Percentiles rank a stretch among this genome's conserved stretches.
These are phyloP conservation scores for Dysdera silvatica DNA, from an alignment of 1,140 invertebrate genomes.

Conservation along the genomic window DNA sequence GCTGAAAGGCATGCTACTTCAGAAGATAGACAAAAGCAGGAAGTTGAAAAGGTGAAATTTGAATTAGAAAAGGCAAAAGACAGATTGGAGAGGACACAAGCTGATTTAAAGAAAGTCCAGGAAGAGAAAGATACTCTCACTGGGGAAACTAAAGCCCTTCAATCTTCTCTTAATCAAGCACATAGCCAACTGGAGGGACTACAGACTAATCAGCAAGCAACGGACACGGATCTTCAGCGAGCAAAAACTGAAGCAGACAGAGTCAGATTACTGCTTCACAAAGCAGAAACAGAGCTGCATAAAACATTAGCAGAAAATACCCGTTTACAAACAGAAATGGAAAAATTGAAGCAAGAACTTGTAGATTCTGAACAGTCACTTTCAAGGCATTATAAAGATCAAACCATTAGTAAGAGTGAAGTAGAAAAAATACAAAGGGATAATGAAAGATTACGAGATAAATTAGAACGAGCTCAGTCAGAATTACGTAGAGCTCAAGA, in stretches of 20 bases:
- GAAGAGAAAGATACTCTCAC: slow-evolving; percentile 50
- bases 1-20: slow-evolving; percentile 60
- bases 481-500: slow-evolving; percentile 46
- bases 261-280: slow-evolving; percentile 32
- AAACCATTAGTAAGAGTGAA: slow-evolving; percentile 28
- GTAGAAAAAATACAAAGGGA: slow-evolving; percentile 70
- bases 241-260: slow-evolving; percentile 26
- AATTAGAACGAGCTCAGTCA: slow-evolving; percentile 58
- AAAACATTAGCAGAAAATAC: slow-evolving; percentile 35
- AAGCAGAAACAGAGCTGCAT: slow-evolving; percentile 37
- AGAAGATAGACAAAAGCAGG: slow-evolving; percentile 70
- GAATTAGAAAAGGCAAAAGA: slow-evolving; percentile 79
- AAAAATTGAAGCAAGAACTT: slow-evolving; percentile 71
- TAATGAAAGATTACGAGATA: slow-evolving; percentile 65
- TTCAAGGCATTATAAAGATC: slow-evolving; percentile 28
- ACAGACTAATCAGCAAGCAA: slow-evolving; percentile 14
- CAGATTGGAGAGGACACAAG: slow-evolving; percentile 68
- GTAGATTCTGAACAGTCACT: slow-evolving; percentile 43
- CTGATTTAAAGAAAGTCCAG: slow-evolving; percentile 61
- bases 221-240: slow-evolving; percentile 17
- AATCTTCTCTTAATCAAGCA: slow-evolving; percentile 13
- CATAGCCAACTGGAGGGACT: slow-evolving; percentile 14
- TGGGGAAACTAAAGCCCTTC: slow-evolving; percentile 34
- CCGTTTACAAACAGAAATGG: slow-evolving; percentile 56
- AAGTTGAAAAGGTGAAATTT: slow-evolving; percentile 70